These are phyloP conservation scores for Oncopodura yosiiana DNA, from an alignment of 1,140 invertebrate genomes.

Conservation along the genomic window DNA sequence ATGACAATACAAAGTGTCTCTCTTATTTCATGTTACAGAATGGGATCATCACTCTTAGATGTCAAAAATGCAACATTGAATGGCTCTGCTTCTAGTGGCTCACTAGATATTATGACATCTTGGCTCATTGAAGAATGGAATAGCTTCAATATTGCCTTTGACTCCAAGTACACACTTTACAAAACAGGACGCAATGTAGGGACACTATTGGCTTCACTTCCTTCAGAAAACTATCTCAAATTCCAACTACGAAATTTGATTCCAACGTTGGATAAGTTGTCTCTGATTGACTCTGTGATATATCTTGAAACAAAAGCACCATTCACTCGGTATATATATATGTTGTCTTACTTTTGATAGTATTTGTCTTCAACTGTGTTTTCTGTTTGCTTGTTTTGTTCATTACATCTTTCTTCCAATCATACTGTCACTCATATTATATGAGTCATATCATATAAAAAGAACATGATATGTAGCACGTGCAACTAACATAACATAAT, in stretches of 20 bases:
- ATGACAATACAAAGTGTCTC: no score
- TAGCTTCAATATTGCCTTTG: slow-evolving; percentile 18
- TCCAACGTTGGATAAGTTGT: slow-evolving; percentile 15
- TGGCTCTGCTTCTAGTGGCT: slow-evolving; percentile 20
- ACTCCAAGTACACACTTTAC: slow-evolving; percentile 9
- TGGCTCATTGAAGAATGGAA: slow-evolving; percentile 27
- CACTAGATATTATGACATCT: slow-evolving; percentile 15
- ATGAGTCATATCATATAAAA: no score
- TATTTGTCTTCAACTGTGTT: background rate
- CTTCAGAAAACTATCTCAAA: slow-evolving; percentile 16
- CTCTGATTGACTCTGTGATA: slow-evolving; percentile 18
- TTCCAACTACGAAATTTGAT: slow-evolving; percentile 27
- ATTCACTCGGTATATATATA: slow-evolving; percentile 3
- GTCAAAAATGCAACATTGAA: slow-evolving; percentile 20
- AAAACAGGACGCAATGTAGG: background rate
- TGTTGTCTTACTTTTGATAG: background rate
- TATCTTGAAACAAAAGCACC: slow-evolving; percentile 11
- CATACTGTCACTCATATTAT: background rate
- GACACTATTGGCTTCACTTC: background rate
- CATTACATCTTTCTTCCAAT: background rate
- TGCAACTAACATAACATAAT: no score
- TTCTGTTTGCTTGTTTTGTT: background rate
- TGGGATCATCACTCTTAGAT: slow-evolving; percentile 12
- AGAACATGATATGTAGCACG: no score
- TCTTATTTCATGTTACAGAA: slow-evolving; percentile 12